These are phyloP conservation scores for Ceratitis capitata DNA, from an alignment of 1,140 invertebrate species.

Conservation along the genomic window DNA sequence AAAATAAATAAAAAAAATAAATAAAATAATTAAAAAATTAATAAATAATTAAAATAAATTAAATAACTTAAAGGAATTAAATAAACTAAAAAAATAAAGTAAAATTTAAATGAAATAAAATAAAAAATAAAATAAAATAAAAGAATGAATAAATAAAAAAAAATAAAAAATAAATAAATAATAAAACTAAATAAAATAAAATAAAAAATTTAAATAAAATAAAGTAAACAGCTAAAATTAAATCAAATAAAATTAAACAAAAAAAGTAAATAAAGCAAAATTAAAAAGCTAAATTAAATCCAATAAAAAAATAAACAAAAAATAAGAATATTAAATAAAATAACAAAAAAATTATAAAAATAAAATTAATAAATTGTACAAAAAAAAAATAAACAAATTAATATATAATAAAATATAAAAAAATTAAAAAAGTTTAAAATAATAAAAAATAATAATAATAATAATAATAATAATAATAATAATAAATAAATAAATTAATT, in stretches of 20 bases:
- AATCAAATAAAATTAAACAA: not conserved
- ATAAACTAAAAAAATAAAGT: no score
- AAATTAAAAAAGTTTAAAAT: no score
- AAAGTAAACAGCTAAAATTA: not conserved
- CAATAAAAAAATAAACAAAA: not conserved
- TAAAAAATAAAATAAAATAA: not conserved
- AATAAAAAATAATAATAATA: no score
- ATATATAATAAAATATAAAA: not conserved
- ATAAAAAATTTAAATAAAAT: not conserved
- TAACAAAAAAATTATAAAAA: not conserved
- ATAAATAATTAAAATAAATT: not conserved
- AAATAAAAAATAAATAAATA: no score
- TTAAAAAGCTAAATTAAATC: not conserved
- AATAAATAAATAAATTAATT: not conserved
- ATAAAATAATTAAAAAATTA: not conserved
- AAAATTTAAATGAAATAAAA: no score
- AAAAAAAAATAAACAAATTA: not conserved
- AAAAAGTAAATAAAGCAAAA: no score
- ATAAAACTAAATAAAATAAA: not conserved
- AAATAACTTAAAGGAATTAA: no score
- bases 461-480: no score
- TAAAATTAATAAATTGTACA: not conserved
- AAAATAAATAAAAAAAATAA: no score
- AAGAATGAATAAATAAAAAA: not conserved
- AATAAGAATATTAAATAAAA: not conserved